Evolutionary conservation across 2,888 invertebrate species (phyloP), one percentile per base, ranked within the genome.

Genomic region (Slavum lentiscoides): DNA sequence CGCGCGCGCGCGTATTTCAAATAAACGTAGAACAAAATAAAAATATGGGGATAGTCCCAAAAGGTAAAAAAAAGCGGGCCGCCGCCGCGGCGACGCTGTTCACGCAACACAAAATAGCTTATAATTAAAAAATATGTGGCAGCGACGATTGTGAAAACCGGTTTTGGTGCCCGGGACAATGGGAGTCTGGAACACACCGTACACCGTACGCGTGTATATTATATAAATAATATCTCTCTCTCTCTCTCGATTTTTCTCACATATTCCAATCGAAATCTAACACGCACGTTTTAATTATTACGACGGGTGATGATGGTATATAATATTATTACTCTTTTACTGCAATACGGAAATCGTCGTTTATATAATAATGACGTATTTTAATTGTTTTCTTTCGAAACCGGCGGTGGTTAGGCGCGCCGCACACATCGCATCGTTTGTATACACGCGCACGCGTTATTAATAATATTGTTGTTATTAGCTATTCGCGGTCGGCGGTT

Each of bases 61-160:
- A 67, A 75, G 67, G 74, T 66, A 66, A 66, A 55, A 30, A 30
- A 30, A 30, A 30, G 4, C 30, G 30, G 30, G 30, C 30, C 30
- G 30, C 4, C 30, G 30, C 30, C 30, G 67, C 68, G 66, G 39
- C 74, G 53, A 53, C 58, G 68, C 39, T 30, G 67, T 58, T 76
- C 75, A 68, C 30, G 4, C 58, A 76, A 76, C 7, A 68, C 58
- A 76, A 76, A 49, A 76, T 76, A 68, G 67, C 67, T 76, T 76
- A 68, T 76, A 76, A 76, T 76, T 76, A 76, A 76, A 76, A 76
- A 76, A 76, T 76, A 76, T 76, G 75, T 68, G 75, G 75, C 75
- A 68, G 68, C n/a, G n/a, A 4, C 75, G 75, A 76, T 76, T n/a
- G 67, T 76, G 7, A 3, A 76, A 76, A 76, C 75, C 75, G 75